Evolutionary conservation across 2,888 invertebrate species (phyloP).

Genomic region (Leptinotarsa juncta): DNA sequence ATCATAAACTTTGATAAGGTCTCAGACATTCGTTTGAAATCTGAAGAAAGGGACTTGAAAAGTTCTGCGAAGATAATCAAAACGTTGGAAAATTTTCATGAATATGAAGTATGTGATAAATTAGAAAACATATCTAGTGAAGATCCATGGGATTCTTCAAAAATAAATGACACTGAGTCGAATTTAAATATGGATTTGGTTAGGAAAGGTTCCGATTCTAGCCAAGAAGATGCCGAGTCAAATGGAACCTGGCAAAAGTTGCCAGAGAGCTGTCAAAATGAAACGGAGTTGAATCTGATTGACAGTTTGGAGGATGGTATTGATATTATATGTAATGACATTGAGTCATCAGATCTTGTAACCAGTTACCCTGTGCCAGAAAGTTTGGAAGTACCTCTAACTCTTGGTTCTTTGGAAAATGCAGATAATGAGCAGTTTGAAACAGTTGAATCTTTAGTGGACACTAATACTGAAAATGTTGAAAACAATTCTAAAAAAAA

Average conservation of each 20-base stretch:
- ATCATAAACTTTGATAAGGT: constrained; percentile 44
- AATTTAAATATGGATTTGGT: not conserved
- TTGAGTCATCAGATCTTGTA: not conserved
- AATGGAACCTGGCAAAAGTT: not conserved
- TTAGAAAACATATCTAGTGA: constrained; percentile 9
- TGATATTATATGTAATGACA: not conserved
- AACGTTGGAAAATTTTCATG: not conserved
- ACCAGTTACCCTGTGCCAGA: not conserved
- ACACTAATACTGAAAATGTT: not conserved
- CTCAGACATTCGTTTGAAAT: constrained; percentile 1
- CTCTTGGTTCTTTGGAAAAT: not conserved
- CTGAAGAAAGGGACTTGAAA: not conserved
- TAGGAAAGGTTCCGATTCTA: not conserved
- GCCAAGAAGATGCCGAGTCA: not conserved
- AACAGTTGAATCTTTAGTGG: not conserved
- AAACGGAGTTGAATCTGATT: constrained; percentile 10
- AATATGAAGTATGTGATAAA: constrained; percentile 1
- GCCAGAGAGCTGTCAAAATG: not conserved
- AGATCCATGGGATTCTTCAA: not conserved
- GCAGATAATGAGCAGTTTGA: not conserved
- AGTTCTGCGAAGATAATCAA: not conserved
- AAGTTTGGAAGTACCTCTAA: not conserved
- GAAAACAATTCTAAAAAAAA: not conserved
- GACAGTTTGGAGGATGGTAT: constrained; percentile 21
- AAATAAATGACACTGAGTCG: not conserved